phyloP scores from a whole-genome alignment of 2,888 invertebrate species.

The Clitarchus hookeri region DNA sequence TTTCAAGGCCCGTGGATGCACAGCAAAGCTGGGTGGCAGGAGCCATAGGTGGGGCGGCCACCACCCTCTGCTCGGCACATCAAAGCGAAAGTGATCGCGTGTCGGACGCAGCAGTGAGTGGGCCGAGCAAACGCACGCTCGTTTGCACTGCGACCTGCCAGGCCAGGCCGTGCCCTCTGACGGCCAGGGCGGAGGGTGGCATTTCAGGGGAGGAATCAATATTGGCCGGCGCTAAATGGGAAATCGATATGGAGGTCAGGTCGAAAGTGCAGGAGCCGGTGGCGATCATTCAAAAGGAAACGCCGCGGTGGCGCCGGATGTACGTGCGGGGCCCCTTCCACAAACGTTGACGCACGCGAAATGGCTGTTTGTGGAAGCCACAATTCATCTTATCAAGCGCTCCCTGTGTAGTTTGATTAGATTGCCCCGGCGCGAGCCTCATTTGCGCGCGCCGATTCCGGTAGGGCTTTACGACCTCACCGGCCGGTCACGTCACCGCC shows the following conservation, averaged over 20 bases:
- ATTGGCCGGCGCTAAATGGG: not conserved
- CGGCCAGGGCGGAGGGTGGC: not conserved
- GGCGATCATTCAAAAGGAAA: not conserved
- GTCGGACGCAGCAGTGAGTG: not conserved
- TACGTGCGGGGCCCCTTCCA: not conserved
- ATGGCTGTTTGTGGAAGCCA: not conserved
- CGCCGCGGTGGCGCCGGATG: not conserved
- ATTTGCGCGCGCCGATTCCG: not conserved
- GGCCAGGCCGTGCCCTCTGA: not conserved
- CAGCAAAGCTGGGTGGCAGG: not conserved
- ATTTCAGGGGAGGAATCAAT: not conserved
- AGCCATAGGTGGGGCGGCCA: not conserved
- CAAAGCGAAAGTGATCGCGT: not conserved
- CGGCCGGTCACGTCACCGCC: not conserved
- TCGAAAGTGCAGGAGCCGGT: not conserved
- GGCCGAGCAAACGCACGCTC: not conserved
- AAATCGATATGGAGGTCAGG: constrained; percentile 1
- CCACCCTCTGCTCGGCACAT: not conserved
- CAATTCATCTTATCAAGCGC: not conserved
- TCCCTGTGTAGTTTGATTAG: not conserved
- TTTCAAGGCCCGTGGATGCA: not conserved
- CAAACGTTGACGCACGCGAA: constrained; percentile 3
- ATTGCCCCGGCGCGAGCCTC: not conserved
- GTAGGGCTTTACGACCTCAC: not conserved
- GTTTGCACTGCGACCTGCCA: not conserved